Evolutionary conservation across 2,888 invertebrate species (phyloP).

Genomic region (Eupithecia centaureata): DNA sequence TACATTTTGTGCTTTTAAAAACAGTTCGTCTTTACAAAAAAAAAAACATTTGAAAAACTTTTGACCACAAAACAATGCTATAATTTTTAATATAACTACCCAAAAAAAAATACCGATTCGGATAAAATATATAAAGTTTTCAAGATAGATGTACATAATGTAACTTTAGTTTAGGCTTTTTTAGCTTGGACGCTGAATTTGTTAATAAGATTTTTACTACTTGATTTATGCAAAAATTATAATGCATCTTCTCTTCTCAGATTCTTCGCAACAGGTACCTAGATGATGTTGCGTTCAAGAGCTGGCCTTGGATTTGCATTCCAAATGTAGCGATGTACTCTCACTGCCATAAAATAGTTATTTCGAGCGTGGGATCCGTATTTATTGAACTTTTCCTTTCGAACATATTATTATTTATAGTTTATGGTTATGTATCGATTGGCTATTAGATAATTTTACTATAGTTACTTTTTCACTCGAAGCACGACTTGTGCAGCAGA

Average conservation of each 20-base stretch:
- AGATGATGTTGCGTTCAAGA: conserved; percentile 56
- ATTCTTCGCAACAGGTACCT: conserved; percentile 45
- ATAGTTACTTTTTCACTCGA: background rate
- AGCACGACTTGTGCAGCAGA: background rate
- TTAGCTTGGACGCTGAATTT: background rate
- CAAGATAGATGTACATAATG: too few relatives aligned
- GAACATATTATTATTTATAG: conserved; percentile 6
- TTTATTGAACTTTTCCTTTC: conserved; percentile 34
- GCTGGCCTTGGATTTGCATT: conserved; percentile 57
- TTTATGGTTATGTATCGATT: conserved; percentile 15
- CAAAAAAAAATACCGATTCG: too few relatives aligned
- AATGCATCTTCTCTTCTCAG: background rate
- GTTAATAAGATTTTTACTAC: background rate
- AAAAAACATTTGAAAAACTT: too few relatives aligned
- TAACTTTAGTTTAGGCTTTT: background rate
- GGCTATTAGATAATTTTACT: background rate
- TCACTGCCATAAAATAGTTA: conserved; percentile 39
- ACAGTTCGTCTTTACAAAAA: too few relatives aligned
- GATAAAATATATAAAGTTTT: too few relatives aligned
- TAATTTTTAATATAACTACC: too few relatives aligned
- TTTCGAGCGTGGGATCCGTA: conserved; percentile 41
- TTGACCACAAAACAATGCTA: too few relatives aligned
- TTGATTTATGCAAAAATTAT: background rate
- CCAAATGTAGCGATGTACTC: conserved; percentile 45
- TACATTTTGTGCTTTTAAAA: too few relatives aligned